These are phyloP conservation scores for Drosophila vallismaia DNA, from an alignment of 2,888 invertebrate genomes.

Conservation along the genomic window DNA sequence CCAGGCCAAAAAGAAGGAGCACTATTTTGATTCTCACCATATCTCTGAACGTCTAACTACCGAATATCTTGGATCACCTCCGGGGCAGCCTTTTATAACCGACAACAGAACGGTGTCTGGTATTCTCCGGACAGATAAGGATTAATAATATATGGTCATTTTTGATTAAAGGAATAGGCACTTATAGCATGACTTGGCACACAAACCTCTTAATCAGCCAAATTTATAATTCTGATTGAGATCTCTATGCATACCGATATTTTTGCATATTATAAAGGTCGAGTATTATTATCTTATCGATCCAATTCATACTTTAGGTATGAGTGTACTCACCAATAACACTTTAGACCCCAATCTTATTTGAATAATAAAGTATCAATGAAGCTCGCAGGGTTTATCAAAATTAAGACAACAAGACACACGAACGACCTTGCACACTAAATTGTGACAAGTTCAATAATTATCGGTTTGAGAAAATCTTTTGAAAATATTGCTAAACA, in stretches of 20 bases:
- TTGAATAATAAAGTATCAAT: neutral
- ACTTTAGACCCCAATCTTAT: neutral
- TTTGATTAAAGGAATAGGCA: slow-evolving; percentile 20
- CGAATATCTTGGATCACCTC: slow-evolving; percentile 17
- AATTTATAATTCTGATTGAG: slow-evolving; percentile 19
- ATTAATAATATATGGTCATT: slow-evolving; percentile 34
- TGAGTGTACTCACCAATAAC: neutral
- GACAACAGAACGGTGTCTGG: slow-evolving; percentile 11
- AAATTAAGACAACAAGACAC: neutral
- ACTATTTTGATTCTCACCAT: slow-evolving; percentile 24
- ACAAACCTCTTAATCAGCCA: neutral
- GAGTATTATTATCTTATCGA: slow-evolving; percentile 27
- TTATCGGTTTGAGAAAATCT: too few relatives aligned
- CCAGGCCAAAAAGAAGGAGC: slow-evolving; percentile 24
- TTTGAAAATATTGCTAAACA: slow-evolving; percentile 7
- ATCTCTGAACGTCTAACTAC: neutral
- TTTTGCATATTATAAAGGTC: slow-evolving; percentile 18
- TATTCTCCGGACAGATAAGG: slow-evolving; percentile 29
- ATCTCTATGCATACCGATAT: slow-evolving; percentile 8
- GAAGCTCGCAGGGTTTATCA: neutral
- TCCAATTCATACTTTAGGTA: neutral
- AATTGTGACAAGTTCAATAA: too few relatives aligned
- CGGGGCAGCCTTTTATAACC: slow-evolving; percentile 37
- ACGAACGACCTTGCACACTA: too few relatives aligned
- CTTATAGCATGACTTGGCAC: slow-evolving; percentile 16